Evolutionary conservation across 2,888 invertebrate genomes (phyloP).

Genomic region (Agrochola lota): DNA sequence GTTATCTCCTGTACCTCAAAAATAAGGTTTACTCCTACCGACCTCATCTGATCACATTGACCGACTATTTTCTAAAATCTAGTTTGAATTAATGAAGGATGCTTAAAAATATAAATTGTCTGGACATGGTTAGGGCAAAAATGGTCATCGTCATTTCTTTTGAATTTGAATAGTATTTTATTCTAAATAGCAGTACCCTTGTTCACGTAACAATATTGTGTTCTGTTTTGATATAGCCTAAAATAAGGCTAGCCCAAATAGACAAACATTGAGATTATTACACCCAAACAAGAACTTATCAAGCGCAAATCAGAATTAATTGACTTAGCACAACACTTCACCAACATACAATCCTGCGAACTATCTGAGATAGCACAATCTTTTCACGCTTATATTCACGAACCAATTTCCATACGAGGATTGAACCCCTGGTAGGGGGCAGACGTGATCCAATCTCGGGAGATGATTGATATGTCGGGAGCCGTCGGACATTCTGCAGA

Average conservation of each 20-base stretch:
- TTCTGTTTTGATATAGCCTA: not conserved
- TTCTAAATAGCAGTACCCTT: not conserved
- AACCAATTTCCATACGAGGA: constrained; percentile 64
- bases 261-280: not conserved
- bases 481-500: constrained; percentile 68
- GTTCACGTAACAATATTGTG: no score
- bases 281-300: not conserved
- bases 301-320: constrained; percentile 5
- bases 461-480: constrained; percentile 80
- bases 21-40: no score
- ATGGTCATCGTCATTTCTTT: not conserved
- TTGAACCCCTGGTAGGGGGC: constrained; percentile 60
- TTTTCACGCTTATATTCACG: constrained; percentile 55
- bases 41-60: no score
- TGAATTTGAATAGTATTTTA: not conserved
- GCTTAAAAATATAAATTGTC: no score
- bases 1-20: no score
- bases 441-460: constrained; percentile 80
- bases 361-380: constrained; percentile 44
- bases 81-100: no score
- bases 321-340: constrained; percentile 1
- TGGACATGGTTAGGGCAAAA: no score
- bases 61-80: no score
- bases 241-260: not conserved
- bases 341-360: constrained; percentile 14